Base-by-base conservation (phyloP, 2,888 invertebrate species). In the Campoplex capitator region DNA sequence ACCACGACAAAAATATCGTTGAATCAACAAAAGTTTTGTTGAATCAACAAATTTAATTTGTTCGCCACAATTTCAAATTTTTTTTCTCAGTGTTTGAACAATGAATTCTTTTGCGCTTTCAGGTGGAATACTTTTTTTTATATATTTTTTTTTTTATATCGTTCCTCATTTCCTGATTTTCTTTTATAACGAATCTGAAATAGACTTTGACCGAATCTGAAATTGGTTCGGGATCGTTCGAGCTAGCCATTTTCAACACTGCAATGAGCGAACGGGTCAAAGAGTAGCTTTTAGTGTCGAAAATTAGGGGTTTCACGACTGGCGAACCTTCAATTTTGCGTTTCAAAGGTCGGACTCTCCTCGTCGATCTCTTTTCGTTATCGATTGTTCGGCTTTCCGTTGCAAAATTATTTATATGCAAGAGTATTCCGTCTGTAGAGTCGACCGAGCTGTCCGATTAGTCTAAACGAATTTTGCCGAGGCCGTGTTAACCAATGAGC, bases 181-280 rank as follows among this genome's bases (percentile, higher is more conserved):
- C 45, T 45, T 62, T 32, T 23, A 28, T 68, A 13, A 45, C 45
- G 13, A 45, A 45, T 23, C 23, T 23, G 23, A 45, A 23, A 23
- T 23, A 42, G 23, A 68, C 68, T 68, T 68, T 68, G 68, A 68
- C 23, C 42, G 45, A 68, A 68, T 68, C 23, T 42, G 45, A 68
- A 68, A 18, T 68, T 68, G 68, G 45, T 23, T 28, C 45, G 35
- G n/a, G n/a, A 23, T 6, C 68, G 42, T 38, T 68, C 42, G 68
- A 68, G 68, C 42, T 45, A 68, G 68, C n/a, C 68, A 62, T 45
- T 68, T 45, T 4, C 6, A 68, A 28, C 68, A 23, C 45, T 28
- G 38, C 68, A 23, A n/a, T 28, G 58, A 62, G 28, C 58, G 38
- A 68, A 0, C 23, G 23, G 18, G 45, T n/a, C 68, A 68, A 68